Evolutionary conservation across 2,797 vertebrate genomes (phyloP).

Genomic region (Sciurus carolinensis): DNA sequence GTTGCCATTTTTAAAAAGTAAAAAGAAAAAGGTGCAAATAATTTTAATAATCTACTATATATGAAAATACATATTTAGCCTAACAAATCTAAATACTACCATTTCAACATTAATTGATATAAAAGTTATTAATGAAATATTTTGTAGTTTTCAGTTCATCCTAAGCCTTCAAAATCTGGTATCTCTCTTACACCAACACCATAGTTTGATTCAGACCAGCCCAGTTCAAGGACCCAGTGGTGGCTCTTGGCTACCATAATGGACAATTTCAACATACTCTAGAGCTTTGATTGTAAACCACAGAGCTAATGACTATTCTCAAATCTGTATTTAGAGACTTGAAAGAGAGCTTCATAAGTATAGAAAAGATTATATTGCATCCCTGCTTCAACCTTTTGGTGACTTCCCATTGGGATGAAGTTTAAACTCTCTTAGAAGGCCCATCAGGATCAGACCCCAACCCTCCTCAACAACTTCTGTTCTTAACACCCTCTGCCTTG

Average conservation of each 20-base stretch:
- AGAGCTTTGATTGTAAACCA: background rate
- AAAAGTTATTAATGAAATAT: background rate
- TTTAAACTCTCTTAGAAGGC: background rate
- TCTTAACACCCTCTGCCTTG: background rate
- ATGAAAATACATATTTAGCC: background rate
- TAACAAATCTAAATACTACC: background rate
- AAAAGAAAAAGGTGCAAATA: background rate
- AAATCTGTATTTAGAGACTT: slow-evolving; percentile 1
- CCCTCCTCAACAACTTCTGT: background rate
- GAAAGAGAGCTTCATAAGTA: background rate
- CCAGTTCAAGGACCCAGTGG: background rate
- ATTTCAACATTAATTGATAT: background rate
- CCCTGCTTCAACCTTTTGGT: background rate
- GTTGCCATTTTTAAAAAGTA: background rate
- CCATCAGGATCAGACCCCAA: background rate
- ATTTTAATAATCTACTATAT: background rate
- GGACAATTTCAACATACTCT: background rate
- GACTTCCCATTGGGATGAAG: background rate
- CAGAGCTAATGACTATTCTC: slow-evolving; percentile 45
- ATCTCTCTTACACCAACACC: background rate
- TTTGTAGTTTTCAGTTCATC: background rate
- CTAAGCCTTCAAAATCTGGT: background rate
- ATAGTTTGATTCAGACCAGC: background rate
- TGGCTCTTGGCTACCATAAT: background rate
- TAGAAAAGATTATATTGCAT: background rate